Evolutionary conservation across 2,888 invertebrate species (phyloP).

Genomic region (Tenthredo mesomela): DNA sequence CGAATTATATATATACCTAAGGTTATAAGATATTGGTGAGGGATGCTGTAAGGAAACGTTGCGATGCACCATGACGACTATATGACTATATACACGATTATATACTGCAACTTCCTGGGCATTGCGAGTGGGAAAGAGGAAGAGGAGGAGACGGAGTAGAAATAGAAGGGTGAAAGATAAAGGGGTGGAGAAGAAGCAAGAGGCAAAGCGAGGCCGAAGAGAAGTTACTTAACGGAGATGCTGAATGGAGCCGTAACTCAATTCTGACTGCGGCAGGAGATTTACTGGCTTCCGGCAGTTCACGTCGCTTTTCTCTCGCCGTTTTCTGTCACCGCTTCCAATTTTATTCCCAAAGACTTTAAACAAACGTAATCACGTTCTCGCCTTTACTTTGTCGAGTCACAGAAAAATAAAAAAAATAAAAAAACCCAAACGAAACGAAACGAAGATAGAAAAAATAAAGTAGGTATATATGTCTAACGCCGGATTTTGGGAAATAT

Average conservation of each 20-base stretch:
- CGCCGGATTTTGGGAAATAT: background rate
- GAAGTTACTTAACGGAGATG: conserved; percentile 72
- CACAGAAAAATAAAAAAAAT: background rate
- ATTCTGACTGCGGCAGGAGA: conserved; percentile 52
- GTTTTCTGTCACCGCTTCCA: conserved; percentile 46
- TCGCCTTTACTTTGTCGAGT: conserved; percentile 22
- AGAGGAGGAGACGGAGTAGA: conserved; percentile 35
- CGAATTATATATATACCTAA: background rate
- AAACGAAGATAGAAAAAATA: background rate
- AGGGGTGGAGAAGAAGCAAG: conserved; percentile 55
- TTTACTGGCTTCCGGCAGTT: conserved; percentile 51
- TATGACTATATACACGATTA: background rate
- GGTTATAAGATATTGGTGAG: background rate
- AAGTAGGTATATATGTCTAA: background rate
- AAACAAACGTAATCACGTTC: conserved; percentile 43
- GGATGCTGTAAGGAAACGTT: conserved; percentile 12
- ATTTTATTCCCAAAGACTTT: conserved; percentile 44
- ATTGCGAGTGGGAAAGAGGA: conserved; percentile 22
- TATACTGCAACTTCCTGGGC: conserved; percentile 30
- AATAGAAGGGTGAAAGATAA: conserved; percentile 54
- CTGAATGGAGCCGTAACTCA: conserved; percentile 55
- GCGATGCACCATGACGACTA: background rate
- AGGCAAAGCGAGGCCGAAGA: conserved; percentile 55
- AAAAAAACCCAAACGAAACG: background rate
- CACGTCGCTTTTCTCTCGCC: conserved; percentile 35